Base-by-base conservation (phyloP, 2,113 vertebrate genomes). In the Pongo pygmaeus region DNA sequence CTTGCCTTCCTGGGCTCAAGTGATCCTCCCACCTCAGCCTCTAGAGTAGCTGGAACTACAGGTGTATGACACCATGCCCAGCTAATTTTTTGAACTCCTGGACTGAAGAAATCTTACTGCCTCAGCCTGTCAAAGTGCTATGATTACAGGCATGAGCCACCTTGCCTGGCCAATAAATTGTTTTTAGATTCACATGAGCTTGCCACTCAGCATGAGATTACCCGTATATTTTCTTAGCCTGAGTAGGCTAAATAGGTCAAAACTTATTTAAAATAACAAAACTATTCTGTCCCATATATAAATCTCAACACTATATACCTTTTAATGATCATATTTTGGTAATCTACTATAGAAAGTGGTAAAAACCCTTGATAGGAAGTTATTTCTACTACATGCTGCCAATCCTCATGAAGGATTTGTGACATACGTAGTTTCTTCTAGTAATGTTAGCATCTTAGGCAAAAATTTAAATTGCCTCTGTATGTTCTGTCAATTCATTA, bases 241-340 rank as follows among this genome's bases (percentile, higher is more conserved):
- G 43, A 43, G 43, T 43, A 43, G 43, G 43, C 43, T 5, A 43
- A 12, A 10, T 94, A 52, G 35, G 46, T 79, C 52, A 84, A 84
- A 95, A 11, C 61, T 75, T 92, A 79, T 32, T 90, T 46, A 96
- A 92, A 94, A 95, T 84, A 86, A 93, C 46, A 57, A 40, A 86
- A 81, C 57, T 57, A 80, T 48, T n/a, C 30, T 74, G 46, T 8
- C 18, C 77, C 87, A 57, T 17, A 74, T 57, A 64, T 32, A 96
- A 96, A 95, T 35, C 30, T 84, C 78, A 78, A 78, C 4, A 25
- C 57, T 40, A 18, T 17, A 84, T 7, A 80, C 40, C 8, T 80
- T 64, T 50, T 50, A 40, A 67, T 13, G 3, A 52, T n/a, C 59
- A 77, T 30, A 38, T 35, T 7, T 64, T 32, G 25, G 30, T 23